Conservation (phyloP, 2,113 vertebrate genomes). For the Donacobius atricapilla region DNA sequence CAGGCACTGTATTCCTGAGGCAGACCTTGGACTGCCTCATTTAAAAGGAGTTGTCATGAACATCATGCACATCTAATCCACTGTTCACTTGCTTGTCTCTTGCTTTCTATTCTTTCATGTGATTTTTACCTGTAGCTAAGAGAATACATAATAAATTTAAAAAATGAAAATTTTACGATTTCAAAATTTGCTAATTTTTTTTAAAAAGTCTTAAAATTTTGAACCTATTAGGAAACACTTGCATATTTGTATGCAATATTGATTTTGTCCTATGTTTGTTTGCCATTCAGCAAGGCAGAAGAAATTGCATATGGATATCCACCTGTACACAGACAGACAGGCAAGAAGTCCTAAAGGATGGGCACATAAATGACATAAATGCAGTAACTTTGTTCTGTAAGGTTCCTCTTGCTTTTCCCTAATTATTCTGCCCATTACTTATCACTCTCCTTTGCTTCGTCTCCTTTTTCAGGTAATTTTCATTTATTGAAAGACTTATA, state of each 20-base stretch:
- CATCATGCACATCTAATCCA: background rate
- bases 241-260: background rate
- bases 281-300: background rate
- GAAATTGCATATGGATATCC: background rate
- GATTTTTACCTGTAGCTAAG: background rate
- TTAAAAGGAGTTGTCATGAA: background rate
- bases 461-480: background rate
- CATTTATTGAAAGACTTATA: background rate
- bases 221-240: background rate
- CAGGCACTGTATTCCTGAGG: background rate
- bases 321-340: background rate
- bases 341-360: background rate
- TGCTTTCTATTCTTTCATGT: background rate
- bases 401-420: background rate
- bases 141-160: background rate
- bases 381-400: background rate
- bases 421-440: background rate
- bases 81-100: background rate
- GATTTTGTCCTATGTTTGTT: background rate
- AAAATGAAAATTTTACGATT: too few species aligned
- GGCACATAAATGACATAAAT: background rate
- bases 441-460: background rate
- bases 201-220: accelerated
- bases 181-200: too few species aligned
- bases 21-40: background rate